phyloP scores from a whole-genome alignment of 1,140 invertebrate genomes.

The Philopotamus ludificatus region DNA sequence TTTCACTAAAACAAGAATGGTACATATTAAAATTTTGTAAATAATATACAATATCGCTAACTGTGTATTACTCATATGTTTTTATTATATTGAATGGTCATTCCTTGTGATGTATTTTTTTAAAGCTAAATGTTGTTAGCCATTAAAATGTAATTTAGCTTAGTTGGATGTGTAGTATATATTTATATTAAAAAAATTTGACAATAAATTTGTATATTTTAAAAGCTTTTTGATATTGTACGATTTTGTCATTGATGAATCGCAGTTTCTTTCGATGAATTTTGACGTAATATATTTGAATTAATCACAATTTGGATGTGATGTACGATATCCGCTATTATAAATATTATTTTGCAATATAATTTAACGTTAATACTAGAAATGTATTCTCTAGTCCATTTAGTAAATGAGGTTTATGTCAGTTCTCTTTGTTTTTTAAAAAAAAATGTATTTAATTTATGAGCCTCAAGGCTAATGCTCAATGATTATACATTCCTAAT shows the following conservation, averaged over 20 bases:
- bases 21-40: too few species aligned
- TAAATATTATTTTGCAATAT: too few species aligned
- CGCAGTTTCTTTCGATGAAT: too few species aligned
- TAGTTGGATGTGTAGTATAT: slow-evolving; percentile 28
- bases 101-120: slow-evolving; percentile 36
- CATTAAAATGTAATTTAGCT: slow-evolving; percentile 8
- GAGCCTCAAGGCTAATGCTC: slow-evolving; percentile 32
- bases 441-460: slow-evolving; percentile 6
- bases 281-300: too few species aligned
- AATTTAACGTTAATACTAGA: too few species aligned
- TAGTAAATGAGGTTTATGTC: too few species aligned
- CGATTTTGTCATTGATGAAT: neutral
- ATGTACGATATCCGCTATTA: too few species aligned
- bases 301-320: too few species aligned
- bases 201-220: slow-evolving; percentile 22
- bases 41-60: too few species aligned
- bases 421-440: neutral
- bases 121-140: slow-evolving; percentile 24
- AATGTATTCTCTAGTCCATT: too few species aligned
- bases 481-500: slow-evolving; percentile 38
- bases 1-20: too few species aligned
- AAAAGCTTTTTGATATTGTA: neutral
- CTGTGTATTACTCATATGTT: too few species aligned
- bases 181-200: slow-evolving; percentile 33
- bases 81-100: slow-evolving; percentile 18